These are phyloP conservation scores for Ypsolopha sequella DNA, from an alignment of 2,888 invertebrate species.

Conservation along the genomic window DNA sequence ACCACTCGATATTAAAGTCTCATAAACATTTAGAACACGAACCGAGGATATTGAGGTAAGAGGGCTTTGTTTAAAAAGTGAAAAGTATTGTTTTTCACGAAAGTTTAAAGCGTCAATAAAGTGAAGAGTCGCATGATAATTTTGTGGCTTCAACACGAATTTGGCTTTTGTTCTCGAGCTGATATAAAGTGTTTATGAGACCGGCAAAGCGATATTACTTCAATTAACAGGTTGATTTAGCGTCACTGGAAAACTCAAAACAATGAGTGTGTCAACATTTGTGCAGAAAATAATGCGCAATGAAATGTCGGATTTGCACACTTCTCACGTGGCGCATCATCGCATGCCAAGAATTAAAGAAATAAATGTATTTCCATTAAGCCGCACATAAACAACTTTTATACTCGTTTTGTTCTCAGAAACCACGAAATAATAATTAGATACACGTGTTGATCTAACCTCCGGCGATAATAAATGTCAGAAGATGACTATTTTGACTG, in stretches of 20 bases:
- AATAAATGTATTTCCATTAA: constrained; percentile 10
- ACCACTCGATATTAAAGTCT: not conserved
- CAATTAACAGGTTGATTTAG: constrained; percentile 62
- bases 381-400: constrained; percentile 13
- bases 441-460: constrained; percentile 8
- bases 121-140: constrained; percentile 38
- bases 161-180: constrained; percentile 56
- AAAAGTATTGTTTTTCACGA: constrained; percentile 1
- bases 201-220: constrained; percentile 59
- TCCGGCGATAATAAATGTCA: constrained; percentile 19
- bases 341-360: not conserved
- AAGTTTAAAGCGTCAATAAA: not conserved
- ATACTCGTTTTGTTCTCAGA: constrained; percentile 7
- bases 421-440: constrained; percentile 10
- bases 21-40: not conserved
- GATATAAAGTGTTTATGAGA: constrained; percentile 51
- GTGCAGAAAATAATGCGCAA: constrained; percentile 45
- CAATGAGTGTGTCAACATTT: constrained; percentile 52
- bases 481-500: constrained; percentile 35
- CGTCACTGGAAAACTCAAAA: constrained; percentile 53
- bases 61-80: not conserved
- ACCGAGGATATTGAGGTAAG: not conserved
- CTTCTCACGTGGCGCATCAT: constrained; percentile 22
- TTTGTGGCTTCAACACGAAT: constrained; percentile 55
- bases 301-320: constrained; percentile 29